Percentiles rank a stretch among this genome's conserved stretches.
Evolutionary conservation across 92 coral and sea anemone genomes (phyloP).

Genomic region (Bergia sp.): DNA sequence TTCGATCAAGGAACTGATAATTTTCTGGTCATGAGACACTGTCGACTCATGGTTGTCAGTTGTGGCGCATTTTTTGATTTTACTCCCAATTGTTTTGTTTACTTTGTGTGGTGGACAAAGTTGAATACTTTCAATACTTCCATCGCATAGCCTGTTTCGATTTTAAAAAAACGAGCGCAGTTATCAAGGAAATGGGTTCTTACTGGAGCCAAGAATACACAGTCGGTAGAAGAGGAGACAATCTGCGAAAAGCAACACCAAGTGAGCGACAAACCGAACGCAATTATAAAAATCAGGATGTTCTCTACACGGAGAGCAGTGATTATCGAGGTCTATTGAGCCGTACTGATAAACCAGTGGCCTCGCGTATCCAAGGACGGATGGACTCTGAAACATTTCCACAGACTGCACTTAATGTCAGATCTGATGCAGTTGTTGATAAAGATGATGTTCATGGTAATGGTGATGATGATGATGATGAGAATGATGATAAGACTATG

Average conservation of each 20-base stretch:
- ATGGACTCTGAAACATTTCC: constrained; percentile 11
- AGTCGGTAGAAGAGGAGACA: background rate
- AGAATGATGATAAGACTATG: background rate
- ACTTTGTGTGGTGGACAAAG: background rate
- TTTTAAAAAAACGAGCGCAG: no score
- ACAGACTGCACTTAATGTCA: constrained; percentile 18
- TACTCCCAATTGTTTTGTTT: no score
- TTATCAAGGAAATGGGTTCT: constrained; percentile 20
- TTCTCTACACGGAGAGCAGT: background rate
- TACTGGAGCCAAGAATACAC: constrained; percentile 33
- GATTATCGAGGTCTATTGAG: background rate
- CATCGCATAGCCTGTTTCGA: no score
- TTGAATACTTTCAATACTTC: background rate
- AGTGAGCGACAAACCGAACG: background rate
- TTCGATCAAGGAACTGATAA: background rate
- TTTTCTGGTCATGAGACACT: background rate
- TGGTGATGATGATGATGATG: background rate
- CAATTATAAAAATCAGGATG: background rate
- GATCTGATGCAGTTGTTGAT: background rate
- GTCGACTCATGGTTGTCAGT: background rate
- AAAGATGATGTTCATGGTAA: background rate
- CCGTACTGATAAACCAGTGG: background rate
- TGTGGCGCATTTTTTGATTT: no score
- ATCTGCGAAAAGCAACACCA: background rate
- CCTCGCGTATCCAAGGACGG: background rate